A percentile compares a stretch with the other conserved stretches of the same genome.
Evolutionary conservation across 2,113 vertebrate genomes (phyloP).

Genomic region (Morphnarchus princeps): DNA sequence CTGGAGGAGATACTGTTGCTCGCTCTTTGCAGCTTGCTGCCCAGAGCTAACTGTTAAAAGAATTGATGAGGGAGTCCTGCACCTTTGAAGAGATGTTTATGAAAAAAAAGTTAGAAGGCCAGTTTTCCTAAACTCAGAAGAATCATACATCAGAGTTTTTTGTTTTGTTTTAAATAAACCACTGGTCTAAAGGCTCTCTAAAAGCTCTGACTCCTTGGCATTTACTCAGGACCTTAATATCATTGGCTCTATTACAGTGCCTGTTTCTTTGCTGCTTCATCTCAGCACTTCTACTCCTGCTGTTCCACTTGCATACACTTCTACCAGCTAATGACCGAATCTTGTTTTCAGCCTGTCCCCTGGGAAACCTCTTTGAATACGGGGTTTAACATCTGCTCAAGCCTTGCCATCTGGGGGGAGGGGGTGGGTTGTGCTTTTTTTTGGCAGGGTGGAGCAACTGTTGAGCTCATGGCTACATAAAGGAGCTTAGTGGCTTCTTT

Average conservation of each 20-base stretch:
- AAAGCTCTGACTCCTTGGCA: background rate
- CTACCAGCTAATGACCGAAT: background rate
- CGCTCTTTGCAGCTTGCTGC: background rate
- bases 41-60: background rate
- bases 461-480: background rate
- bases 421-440: background rate
- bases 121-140: background rate
- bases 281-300: background rate
- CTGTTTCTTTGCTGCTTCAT: background rate
- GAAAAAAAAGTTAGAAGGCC: background rate
- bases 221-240: background rate
- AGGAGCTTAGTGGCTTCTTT: background rate
- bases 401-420: background rate
- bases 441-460: rapidly evolving
- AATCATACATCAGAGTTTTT: background rate
- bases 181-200: background rate
- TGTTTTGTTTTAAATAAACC: background rate
- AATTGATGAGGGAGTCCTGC: background rate
- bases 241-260: background rate
- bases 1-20: background rate
- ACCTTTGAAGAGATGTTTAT: background rate
- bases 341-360: background rate
- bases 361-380: background rate
- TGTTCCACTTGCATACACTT: background rate
- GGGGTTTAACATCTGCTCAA: background rate